Evolutionary conservation across 2,888 invertebrate genomes (phyloP).

Genomic region (Abscondita cerata): DNA sequence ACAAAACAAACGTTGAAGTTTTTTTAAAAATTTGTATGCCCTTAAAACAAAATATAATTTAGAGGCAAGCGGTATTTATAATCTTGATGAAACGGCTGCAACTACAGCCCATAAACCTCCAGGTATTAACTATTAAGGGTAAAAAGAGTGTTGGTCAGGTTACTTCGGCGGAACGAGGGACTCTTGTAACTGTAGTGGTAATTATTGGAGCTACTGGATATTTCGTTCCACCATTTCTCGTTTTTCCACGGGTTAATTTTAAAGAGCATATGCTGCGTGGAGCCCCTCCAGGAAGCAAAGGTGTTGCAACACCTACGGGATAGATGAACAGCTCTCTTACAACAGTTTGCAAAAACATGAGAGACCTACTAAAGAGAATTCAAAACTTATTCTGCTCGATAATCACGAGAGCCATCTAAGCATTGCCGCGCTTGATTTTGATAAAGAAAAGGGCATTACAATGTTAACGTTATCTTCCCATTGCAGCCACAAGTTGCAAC

Average conservation of each 20-base stretch:
- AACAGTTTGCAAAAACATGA: conserved; percentile 46
- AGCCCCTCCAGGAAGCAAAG: conserved; percentile 1
- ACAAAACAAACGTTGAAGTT: neutral
- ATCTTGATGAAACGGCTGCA: neutral
- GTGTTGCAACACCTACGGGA: neutral
- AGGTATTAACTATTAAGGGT: conserved; percentile 3
- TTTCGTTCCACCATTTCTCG: neutral
- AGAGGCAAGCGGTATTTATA: neutral
- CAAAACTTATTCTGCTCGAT: too few relatives aligned
- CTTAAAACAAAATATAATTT: conserved; percentile 5
- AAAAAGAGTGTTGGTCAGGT: conserved; percentile 2
- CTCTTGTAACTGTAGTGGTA: conserved; percentile 4
- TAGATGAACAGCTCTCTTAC: conserved; percentile 24
- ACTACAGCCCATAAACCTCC: conserved; percentile 3
- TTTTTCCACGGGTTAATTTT: too few relatives aligned
- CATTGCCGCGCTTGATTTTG: conserved; percentile 1
- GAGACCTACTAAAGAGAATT: conserved; percentile 36
- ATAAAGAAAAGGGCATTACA: neutral
- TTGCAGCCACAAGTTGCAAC: conserved; percentile 1
- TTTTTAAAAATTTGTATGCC: neutral
- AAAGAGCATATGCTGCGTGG: conserved; percentile 4
- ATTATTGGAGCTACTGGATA: conserved; percentile 2
- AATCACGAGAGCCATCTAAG: conserved; percentile 6
- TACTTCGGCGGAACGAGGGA: neutral
- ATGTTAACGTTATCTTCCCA: conserved; percentile 3